Evolutionary conservation across 2,797 vertebrate species (phyloP), one percentile per base, ranked within the genome.

Genomic region (Oreochromis mossambicus): DNA sequence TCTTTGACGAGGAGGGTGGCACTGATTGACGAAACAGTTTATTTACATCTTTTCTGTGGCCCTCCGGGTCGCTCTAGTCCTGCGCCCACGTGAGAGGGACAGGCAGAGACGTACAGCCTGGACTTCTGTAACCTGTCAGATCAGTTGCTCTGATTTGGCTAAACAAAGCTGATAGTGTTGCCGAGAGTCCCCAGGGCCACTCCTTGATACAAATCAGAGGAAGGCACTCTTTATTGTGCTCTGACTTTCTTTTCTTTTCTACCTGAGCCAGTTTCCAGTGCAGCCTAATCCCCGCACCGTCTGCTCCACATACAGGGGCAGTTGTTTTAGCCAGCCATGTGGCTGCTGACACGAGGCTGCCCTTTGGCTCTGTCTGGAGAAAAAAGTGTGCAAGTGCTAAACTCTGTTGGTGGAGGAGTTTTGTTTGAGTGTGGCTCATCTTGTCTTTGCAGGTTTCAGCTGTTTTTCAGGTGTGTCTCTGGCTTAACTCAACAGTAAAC

Each of bases 61-160:
- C 19, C 76, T 24, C 3, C 34, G 9, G 76, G 55, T 55, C 55
- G 70, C 84, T 80, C 80, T 82, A 63, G 86, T 85, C 73, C 79
- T 83, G 17, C 11, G 1, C 80, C 86, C 83, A 81, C 80, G 34
- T 6, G 9, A 81, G 79, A 34, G 2, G 36, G 70, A 87, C 81
- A 56, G 79, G 77, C 38, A 77, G 52, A 81, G 46, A 86, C 5
- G 1, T 10, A 34, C 76, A 58, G 75, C 38, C 75, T 61, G 29
- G 46, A 58, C 81, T 38, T 77, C 87, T 63, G 81, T 43, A 89
- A 90, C 88, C 87, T 75, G 87, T 93, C n/a, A 14, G 87, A 85
- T 92, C 63, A 55, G 89, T 78, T 58, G 79, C 86, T 88, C 9
- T 84, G 85, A 75, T 87, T 89, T 87, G 80, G 34, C 29, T 21